phyloP scores from a whole-genome alignment of 2,797 vertebrate genomes.

The Macropodus opercularis region DNA sequence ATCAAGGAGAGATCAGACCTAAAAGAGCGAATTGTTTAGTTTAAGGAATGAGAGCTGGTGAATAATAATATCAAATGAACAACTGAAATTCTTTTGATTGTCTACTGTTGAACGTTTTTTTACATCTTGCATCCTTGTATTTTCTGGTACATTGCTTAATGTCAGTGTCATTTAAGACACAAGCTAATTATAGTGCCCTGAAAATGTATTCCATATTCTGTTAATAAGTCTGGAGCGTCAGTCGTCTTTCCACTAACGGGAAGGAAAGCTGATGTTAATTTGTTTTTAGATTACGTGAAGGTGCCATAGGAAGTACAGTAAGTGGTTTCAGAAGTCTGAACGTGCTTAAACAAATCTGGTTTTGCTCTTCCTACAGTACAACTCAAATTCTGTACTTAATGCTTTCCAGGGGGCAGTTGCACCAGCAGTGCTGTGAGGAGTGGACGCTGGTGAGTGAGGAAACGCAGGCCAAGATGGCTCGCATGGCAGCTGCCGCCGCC shows the following conservation, averaged over 20 bases:
- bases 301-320: not conserved
- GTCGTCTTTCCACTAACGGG: too few species aligned
- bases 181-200: too few species aligned
- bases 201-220: too few species aligned
- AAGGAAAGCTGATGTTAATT: not conserved
- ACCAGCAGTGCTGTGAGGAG: slow-evolving; percentile 98
- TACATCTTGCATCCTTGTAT: too few species aligned
- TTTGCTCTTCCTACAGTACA: slow-evolving; percentile 1
- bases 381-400: slow-evolving; percentile 25
- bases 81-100: too few species aligned
- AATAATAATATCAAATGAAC: too few species aligned
- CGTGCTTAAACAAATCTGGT: slow-evolving; percentile 1
- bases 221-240: too few species aligned
- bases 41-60: too few species aligned
- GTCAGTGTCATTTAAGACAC: too few species aligned
- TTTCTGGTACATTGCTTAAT: too few species aligned
- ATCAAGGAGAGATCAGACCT: slow-evolving; percentile 28
- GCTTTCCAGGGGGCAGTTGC: slow-evolving; percentile 92
- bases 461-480: slow-evolving; percentile 98
- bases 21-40: slow-evolving; percentile 43
- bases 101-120: too few species aligned
- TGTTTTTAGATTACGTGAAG: slow-evolving; percentile 8
- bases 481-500: slow-evolving; percentile 97
- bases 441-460: slow-evolving; percentile 97
- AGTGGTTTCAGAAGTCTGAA: slow-evolving; percentile 3